Evolutionary conservation across 53 echinoderm and acorn worm genomes (phyloP).

Genomic region (Pentamera pediparva): DNA sequence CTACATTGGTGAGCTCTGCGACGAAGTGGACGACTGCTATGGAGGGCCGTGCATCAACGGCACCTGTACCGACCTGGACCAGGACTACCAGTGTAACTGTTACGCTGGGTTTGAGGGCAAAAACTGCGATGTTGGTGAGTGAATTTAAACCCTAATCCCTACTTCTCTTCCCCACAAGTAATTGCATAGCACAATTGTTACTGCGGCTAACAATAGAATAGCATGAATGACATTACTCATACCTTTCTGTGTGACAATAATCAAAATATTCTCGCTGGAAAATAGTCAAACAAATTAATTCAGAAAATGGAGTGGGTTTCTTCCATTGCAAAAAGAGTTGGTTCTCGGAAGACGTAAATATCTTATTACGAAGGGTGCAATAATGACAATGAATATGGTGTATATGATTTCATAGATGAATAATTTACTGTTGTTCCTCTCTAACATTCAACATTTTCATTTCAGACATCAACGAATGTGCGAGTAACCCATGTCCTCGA

Average conservation of each 20-base stretch:
- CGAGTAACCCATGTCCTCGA: constrained; percentile 10
- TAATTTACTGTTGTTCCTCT: neutral
- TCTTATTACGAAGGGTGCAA: neutral
- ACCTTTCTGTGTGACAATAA: too few species aligned
- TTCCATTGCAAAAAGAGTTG: neutral
- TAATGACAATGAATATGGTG: neutral
- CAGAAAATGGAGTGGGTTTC: neutral
- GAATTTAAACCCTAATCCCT: too few species aligned
- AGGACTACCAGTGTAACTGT: constrained; percentile 53
- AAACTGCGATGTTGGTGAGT: constrained; percentile 3
- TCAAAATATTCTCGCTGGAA: neutral
- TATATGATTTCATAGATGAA: neutral
- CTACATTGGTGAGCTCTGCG: constrained; percentile 64
- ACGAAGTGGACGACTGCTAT: constrained; percentile 42
- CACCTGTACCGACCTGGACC: constrained; percentile 45
- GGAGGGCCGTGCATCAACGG: constrained; percentile 48
- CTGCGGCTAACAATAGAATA: too few species aligned
- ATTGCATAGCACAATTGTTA: too few species aligned
- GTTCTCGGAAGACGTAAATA: neutral
- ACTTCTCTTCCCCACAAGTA: too few species aligned
- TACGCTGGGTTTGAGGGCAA: constrained; percentile 56
- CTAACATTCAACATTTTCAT: neutral
- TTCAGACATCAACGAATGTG: constrained; percentile 12
- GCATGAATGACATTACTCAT: too few species aligned
- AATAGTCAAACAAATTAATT: neutral